Evolutionary conservation across 2,113 vertebrate species (phyloP), one percentile per base, ranked within the genome.

Genomic region (Pterophyllum scalare): DNA sequence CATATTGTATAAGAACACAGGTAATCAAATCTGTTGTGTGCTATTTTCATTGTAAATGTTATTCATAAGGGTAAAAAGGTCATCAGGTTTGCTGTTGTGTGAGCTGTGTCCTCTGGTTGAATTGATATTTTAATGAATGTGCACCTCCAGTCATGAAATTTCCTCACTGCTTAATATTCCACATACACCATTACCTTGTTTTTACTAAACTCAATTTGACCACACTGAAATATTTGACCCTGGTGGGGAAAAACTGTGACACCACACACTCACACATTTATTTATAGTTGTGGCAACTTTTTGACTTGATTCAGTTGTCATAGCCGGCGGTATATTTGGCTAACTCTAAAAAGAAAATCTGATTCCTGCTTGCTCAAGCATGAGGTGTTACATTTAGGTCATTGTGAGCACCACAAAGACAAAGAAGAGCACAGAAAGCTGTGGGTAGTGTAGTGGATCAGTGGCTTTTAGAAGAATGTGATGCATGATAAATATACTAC

Each of bases 231-330:
- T 24, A 67, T 67, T 67, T 24, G 3, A 70, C 43, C 17, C 15
- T 20, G 65, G 64, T 52, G 43, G 49, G 24, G 9, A 49, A 70
- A 52, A 49, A 28, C 43, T 28, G 15, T 49, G 40, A 9, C 1
- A 3, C 15, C 64, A 49, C 24, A 10, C 24, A 28, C 28, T 28
- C 14, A 70, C 64, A 70, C 15, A 49, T 74, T 24, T 9, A 81
- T 91, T 88, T 82, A 62, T 33, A 64, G 14, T 80, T 35, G 26
- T 54, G 22, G 58, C 26, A 80, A 75, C 17, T 49, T 86, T 88
- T 84, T 84, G 79, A 83, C 75, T 81, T 86, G 82, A 88, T 91
- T 81, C 57, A 61, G 33, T 86, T 86, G 67, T 86, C 80, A 86
- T 85, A 81, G 85, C 85, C 67, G 2, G 79, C 24, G 70, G 82